Base-by-base conservation (phyloP, 2,113 vertebrate genomes). In the Hystrix brachyura region DNA sequence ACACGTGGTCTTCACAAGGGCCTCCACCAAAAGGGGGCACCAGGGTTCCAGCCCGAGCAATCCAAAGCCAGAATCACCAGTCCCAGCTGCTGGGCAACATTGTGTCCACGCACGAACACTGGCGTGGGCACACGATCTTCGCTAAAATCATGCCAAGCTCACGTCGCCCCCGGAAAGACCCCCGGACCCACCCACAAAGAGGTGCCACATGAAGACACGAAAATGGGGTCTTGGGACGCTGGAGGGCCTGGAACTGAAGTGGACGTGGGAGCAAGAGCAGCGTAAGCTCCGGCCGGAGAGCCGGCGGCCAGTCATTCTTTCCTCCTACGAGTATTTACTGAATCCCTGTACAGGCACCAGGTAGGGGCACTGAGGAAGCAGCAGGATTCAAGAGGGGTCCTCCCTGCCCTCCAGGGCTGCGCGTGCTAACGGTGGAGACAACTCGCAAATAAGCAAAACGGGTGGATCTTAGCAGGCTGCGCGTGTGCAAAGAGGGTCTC, bases 221-320 rank as follows among this genome's bases (percentile, higher is more conserved):
- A 62, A 65, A 0, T 5, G 11, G 25, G 4, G 32, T 2, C 1
- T 15, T 3, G 29, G 4, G 32, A 87, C 27, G 21, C 38, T 2
- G 13, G n/a, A 17, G 21, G 5, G 11, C 57, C 27, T 7, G 5
- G 23, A 18, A 12, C 18, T 1, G 8, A 59, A 13, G 32, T 0
- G 7, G 32, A 29, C 23, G 3, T 13, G 34, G 43, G 4, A 1
- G 12, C 25, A 71, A 14, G 0, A 6, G 15, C 2, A n/a, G 21
- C 46, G 7, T 82, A 32, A 19, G 32, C 79, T 29, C 1, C 3
- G 46, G 12, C 32, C 14, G 4, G 71, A 65, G 60, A 29, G 21
- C 43, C 12, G 6, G 23, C 6, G 0, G 6, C 13, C 48, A 38
- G 43, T 5, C 8, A 3, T 4, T 57, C 17, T 11, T 5, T 62